These are phyloP conservation scores for Formica aserva DNA, from an alignment of 2,888 invertebrate genomes.

Conservation along the genomic window DNA sequence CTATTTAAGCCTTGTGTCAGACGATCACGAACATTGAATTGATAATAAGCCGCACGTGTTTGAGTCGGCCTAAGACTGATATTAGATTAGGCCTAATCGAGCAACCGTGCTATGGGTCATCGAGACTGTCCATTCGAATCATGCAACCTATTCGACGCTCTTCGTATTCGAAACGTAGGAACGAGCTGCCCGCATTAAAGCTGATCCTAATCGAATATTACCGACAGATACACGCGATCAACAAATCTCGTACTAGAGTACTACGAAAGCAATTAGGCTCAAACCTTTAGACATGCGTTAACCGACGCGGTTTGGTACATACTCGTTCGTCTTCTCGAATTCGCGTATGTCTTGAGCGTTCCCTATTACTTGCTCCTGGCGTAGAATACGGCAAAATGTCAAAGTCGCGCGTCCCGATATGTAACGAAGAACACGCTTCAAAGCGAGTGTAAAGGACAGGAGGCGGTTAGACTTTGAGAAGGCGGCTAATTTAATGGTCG, in stretches of 20 bases:
- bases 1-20: slow-evolving; percentile 64
- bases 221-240: not conserved
- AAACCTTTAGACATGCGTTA: not conserved
- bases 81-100: slow-evolving; percentile 70
- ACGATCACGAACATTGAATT: slow-evolving; percentile 70
- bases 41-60: slow-evolving; percentile 67
- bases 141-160: not conserved
- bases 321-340: not conserved
- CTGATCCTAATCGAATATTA: not conserved
- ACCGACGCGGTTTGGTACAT: not conserved
- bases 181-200: not conserved
- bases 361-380: not conserved
- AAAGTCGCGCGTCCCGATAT: slow-evolving; percentile 4
- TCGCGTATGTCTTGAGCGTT: not conserved
- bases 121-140: slow-evolving; percentile 50
- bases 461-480: slow-evolving; percentile 69
- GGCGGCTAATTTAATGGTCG: slow-evolving; percentile 74
- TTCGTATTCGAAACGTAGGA: not conserved
- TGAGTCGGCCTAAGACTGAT: slow-evolving; percentile 61
- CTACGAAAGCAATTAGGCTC: not conserved
- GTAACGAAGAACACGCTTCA: slow-evolving; percentile 53
- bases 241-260: not conserved
- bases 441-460: slow-evolving; percentile 65
- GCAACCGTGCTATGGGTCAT: slow-evolving; percentile 50
- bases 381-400: slow-evolving; percentile 31